A percentile compares a stretch with the other conserved stretches of the same genome.
phyloP scores from a whole-genome alignment of 2,888 invertebrate genomes.

The Tenodera sinensis region DNA sequence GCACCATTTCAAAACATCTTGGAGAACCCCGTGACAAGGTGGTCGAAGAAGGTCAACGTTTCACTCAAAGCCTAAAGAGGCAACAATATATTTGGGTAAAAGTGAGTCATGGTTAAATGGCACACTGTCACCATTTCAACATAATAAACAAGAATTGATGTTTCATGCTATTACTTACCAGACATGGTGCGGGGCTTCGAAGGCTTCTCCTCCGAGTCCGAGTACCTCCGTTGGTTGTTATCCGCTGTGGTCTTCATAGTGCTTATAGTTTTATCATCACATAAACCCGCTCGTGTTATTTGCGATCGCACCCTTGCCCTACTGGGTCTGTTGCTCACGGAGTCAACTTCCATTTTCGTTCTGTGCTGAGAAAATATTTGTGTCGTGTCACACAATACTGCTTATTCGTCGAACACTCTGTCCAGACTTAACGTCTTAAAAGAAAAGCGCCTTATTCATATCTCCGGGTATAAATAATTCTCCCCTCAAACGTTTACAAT shows the following conservation, averaged over 20 bases:
- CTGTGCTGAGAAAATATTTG: neutral
- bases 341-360: neutral
- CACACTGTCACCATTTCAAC: neutral
- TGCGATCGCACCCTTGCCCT: conserved; percentile 28
- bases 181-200: conserved; percentile 8
- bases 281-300: conserved; percentile 14
- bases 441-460: neutral
- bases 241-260: conserved; percentile 33
- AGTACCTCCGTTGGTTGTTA: conserved; percentile 36
- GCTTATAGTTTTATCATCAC: conserved; percentile 33
- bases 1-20: too few species aligned
- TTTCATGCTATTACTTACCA: neutral
- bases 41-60: too few species aligned
- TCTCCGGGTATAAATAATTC: neutral
- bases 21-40: too few species aligned
- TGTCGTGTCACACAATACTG: neutral
- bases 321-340: conserved; percentile 25
- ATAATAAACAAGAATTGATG: neutral
- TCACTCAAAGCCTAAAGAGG: neutral
- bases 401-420: neutral
- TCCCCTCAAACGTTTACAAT: neutral
- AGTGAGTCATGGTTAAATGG: neutral
- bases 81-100: neutral
- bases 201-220: conserved; percentile 38
- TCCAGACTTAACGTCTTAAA: neutral